Evolutionary conservation across 1,140 invertebrate genomes (phyloP).

Genomic region (Bilobella aurantiaca): DNA sequence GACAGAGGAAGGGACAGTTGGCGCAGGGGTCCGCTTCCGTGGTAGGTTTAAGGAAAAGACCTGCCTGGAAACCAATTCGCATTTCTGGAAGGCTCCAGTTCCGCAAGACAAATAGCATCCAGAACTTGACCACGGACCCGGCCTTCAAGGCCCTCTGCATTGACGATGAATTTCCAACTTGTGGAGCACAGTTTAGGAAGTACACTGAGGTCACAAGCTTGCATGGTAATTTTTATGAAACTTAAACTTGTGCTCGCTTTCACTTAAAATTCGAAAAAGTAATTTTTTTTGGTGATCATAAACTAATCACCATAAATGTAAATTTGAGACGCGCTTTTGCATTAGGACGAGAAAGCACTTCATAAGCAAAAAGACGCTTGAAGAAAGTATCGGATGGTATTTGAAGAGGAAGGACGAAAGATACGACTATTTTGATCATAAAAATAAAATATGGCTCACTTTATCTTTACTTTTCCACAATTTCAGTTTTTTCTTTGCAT

Average conservation of each 20-base stretch:
- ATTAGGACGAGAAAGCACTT: too few species aligned
- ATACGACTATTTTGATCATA: background rate
- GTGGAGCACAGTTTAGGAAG: conserved; percentile 12
- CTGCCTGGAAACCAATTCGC: background rate
- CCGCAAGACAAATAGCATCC: background rate
- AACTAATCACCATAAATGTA: too few species aligned
- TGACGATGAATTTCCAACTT: conserved; percentile 37
- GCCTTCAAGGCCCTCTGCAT: conserved; percentile 40
- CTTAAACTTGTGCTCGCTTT: too few species aligned
- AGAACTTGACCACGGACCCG: background rate
- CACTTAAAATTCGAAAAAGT: too few species aligned
- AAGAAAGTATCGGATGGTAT: too few species aligned
- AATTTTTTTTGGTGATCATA: too few species aligned
- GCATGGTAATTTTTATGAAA: conserved; percentile 11
- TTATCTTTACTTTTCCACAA: background rate
- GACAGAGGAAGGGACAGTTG: background rate
- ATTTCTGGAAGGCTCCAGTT: background rate
- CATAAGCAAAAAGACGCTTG: too few species aligned
- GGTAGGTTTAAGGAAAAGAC: background rate
- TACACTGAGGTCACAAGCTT: conserved; percentile 21
- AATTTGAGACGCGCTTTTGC: too few species aligned
- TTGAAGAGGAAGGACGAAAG: too few species aligned
- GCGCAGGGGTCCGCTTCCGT: background rate
- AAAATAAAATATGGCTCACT: background rate
- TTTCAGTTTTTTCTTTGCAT: too few species aligned